Percentiles rank a stretch among this genome's conserved stretches.
Conservation (phyloP, 2,113 vertebrate genomes). For the Silurus asotus region DNA sequence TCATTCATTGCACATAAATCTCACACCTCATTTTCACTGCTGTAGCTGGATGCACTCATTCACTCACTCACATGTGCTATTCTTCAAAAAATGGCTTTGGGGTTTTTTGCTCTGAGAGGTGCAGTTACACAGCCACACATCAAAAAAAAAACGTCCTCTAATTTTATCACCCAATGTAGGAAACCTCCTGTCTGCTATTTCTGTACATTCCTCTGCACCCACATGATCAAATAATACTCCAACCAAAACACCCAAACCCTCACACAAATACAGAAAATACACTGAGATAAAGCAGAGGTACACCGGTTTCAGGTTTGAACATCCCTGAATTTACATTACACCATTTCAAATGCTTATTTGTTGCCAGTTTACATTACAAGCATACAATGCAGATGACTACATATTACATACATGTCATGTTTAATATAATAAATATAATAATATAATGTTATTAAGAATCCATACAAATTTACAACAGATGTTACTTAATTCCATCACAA, state of each 20-base stretch:
- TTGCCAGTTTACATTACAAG: not conserved
- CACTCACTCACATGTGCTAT: constrained; percentile 58
- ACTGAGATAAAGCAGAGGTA: not conserved
- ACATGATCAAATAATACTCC: constrained; percentile 6
- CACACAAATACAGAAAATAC: not conserved
- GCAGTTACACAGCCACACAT: constrained; percentile 52
- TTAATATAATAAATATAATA: no score
- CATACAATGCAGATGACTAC: not conserved
- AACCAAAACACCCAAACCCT: not conserved
- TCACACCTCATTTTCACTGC: constrained; percentile 81
- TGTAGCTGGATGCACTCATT: constrained; percentile 68
- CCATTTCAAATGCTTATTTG: not conserved
- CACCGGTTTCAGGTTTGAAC: not conserved
- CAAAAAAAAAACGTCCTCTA: constrained; percentile 48
- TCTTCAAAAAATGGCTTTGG: constrained; percentile 29
- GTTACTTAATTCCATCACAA: not conserved
- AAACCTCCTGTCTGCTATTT: constrained; percentile 29
- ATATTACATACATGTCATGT: not conserved
- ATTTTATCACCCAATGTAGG: constrained; percentile 56
- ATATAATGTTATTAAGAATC: not conserved
- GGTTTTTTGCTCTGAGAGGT: constrained; percentile 36
- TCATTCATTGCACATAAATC: constrained; percentile 81
- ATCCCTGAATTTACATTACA: not conserved
- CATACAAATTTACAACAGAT: not conserved
- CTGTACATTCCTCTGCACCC: constrained; percentile 5